Evolutionary conservation across 2,888 invertebrate species (phyloP).

Genomic region (Machimus rusticus): DNA sequence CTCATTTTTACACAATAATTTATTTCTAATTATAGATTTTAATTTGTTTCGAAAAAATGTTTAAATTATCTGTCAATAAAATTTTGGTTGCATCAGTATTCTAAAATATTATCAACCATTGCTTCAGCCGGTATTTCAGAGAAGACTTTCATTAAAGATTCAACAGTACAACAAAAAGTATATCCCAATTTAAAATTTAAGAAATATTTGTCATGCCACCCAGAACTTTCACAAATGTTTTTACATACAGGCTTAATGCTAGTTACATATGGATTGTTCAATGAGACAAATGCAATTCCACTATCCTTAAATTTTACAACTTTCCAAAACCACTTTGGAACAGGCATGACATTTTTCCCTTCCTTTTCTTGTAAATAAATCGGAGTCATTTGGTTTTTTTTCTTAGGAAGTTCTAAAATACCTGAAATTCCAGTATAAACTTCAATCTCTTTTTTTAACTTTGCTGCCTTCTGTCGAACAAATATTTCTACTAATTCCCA

Average conservation of each 20-base stretch:
- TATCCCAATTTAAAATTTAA: conserved; percentile 47
- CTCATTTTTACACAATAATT: not conserved
- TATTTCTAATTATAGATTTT: not conserved
- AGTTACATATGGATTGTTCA: conserved; percentile 63
- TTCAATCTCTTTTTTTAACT: conserved; percentile 55
- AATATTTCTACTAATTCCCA: conserved; percentile 63
- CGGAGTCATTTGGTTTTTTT: conserved; percentile 52
- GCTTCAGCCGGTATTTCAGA: conserved; percentile 43
- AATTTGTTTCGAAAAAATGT: no score
- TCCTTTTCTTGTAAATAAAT: conserved; percentile 60
- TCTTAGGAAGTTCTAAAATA: conserved; percentile 58
- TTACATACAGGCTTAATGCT: conserved; percentile 55
- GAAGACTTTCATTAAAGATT: conserved; percentile 43
- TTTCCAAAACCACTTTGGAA: conserved; percentile 64
- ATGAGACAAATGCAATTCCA: conserved; percentile 62
- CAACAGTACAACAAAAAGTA: conserved; percentile 50
- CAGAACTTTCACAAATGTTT: conserved; percentile 58
- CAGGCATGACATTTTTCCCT: conserved; percentile 57
- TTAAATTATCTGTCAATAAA: not conserved
- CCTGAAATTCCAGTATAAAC: conserved; percentile 63
- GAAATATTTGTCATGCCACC: conserved; percentile 54
- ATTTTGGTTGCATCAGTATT: not conserved
- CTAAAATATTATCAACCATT: not conserved
- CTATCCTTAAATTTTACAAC: conserved; percentile 58
- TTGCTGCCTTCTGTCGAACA: conserved; percentile 58